Conservation (phyloP, 2,797 vertebrate genomes). For the Atherinosoma microstoma region DNA sequence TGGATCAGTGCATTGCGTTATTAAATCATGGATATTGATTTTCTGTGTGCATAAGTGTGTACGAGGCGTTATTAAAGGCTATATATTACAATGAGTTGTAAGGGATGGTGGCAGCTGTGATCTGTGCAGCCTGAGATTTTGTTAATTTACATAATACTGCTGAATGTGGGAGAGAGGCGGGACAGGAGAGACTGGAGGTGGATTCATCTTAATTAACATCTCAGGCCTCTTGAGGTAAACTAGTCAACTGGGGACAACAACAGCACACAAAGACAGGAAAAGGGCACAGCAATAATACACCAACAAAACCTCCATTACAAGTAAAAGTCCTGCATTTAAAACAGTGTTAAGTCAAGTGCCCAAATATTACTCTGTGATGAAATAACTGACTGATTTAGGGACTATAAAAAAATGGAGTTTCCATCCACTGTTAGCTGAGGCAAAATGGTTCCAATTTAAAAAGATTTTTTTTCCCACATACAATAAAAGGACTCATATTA, state of each 20-base stretch:
- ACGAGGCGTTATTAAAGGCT: slow-evolving; percentile 68
- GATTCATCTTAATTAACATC: slow-evolving; percentile 99
- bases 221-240: slow-evolving; percentile 90
- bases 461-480: too few species aligned
- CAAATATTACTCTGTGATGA: too few species aligned
- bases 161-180: slow-evolving; percentile 92
- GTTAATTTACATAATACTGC: slow-evolving; percentile 97
- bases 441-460: too few species aligned
- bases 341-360: too few species aligned
- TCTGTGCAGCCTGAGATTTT: slow-evolving; percentile 89
- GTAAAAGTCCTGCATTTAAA: background rate
- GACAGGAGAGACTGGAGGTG: slow-evolving; percentile 86
- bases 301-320: background rate
- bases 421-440: too few species aligned
- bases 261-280: slow-evolving; percentile 40
- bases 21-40: slow-evolving; percentile 97
- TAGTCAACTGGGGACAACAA: slow-evolving; percentile 73
- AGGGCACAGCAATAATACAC: background rate
- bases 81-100: slow-evolving; percentile 89
- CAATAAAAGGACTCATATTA: too few species aligned
- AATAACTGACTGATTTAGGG: too few species aligned
- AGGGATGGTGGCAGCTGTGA: slow-evolving; percentile 91
- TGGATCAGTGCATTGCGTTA: slow-evolving; percentile 93
- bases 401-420: too few species aligned
- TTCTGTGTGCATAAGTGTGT: slow-evolving; percentile 36